Conservation (phyloP, 2,797 vertebrate genomes). For the Sebastes itinus region DNA sequence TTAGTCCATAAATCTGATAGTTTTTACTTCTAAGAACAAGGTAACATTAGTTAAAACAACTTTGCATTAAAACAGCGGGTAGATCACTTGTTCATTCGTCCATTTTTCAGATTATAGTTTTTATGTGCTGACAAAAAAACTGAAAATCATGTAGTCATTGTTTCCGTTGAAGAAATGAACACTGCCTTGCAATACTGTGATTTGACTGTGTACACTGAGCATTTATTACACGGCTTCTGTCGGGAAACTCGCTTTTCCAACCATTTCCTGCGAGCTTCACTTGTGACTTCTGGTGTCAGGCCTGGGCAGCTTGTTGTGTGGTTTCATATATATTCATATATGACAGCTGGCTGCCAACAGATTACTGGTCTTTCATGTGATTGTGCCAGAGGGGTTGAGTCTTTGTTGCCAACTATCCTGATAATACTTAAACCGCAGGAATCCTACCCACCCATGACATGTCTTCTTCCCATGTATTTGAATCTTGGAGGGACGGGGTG, state of each 20-base stretch:
- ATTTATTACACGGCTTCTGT: conserved; percentile 1
- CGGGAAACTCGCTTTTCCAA: not conserved
- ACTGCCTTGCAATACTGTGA: not conserved
- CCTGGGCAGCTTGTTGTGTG: conserved; percentile 31
- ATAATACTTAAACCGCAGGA: conserved; percentile 60
- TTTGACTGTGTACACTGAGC: not conserved
- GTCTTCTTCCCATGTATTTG: conserved; percentile 54
- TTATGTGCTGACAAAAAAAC: not conserved
- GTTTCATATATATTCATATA: conserved; percentile 56
- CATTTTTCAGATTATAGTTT: not conserved
- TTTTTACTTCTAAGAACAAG: not conserved
- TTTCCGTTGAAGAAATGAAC: not conserved
- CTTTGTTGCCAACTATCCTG: conserved; percentile 56
- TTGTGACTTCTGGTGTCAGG: conserved; percentile 14
- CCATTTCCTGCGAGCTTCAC: not conserved
- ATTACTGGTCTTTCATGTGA: conserved; percentile 71
- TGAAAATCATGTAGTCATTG: not conserved
- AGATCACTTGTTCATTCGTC: not conserved
- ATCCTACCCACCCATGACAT: conserved; percentile 53
- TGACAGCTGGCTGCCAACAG: conserved; percentile 66
- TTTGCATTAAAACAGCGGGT: not conserved
- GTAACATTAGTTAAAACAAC: not conserved
- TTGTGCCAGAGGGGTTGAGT: conserved; percentile 48
- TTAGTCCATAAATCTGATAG: not conserved
- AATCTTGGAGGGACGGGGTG: conserved; percentile 50